Evolutionary conservation across 2,888 invertebrate genomes (phyloP), one percentile per base, ranked within the genome.

Genomic region (Hypena proboscidalis): DNA sequence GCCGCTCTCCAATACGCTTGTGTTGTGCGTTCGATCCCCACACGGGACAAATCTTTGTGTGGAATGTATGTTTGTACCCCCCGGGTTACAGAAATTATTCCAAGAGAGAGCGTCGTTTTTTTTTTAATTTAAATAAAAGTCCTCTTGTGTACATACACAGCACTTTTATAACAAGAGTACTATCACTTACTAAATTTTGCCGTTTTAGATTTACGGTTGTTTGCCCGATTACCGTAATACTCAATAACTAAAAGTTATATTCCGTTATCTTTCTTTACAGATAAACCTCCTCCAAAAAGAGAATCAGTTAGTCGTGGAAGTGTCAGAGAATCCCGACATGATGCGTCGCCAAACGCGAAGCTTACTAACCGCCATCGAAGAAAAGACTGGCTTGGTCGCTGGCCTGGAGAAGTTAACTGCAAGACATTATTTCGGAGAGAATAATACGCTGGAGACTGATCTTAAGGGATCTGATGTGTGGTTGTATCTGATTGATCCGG

Each of bases 341-440:
- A 93, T 97, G 58, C 84, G 92, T 0, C 88, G 83, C 5, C 85
- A 90, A 17, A 83, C 90, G 0, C 84, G 91, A 0, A 90, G 87
- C 4, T 62, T 93, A 6, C 83, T 93, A 0, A 84, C 91, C 3
- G 91, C 93, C 0, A 89, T 97, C 5, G 95, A 96, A 71, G 94
- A 95, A 23, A 93, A 94, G 49, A 94, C 95, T 4, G 95, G 95
- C 0, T 83, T 97, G 3, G 92, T 97, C 6, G 94, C 96, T 2
- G 95, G 97, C 0, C 92, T 98, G 27, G 97, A 98, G 73, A 95
- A 95, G 58, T 91, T 98, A n/a, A 94, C 95, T n/a, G 93, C 95
- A 1, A 92, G 95, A 37, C 95, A 96, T 72, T 94, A 92, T 58
- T 76, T 95, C 5, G 94, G 94, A 6, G 93, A 93, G 33, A 97